These are phyloP conservation scores for Rotaria socialis DNA, from an alignment of 2,888 invertebrate species.

Conservation along the genomic window DNA sequence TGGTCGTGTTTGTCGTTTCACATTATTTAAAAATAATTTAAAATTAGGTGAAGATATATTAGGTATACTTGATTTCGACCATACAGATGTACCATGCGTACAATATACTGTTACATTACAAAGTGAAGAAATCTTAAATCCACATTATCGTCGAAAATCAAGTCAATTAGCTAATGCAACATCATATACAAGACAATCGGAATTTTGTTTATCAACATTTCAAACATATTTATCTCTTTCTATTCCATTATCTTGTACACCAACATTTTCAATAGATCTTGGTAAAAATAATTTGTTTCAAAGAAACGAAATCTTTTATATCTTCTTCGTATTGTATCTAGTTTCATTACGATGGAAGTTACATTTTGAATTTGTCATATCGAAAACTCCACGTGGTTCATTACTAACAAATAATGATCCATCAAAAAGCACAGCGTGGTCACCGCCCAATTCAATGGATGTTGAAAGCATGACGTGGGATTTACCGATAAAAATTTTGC, in stretches of 20 bases:
- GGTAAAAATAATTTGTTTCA: slow-evolving; percentile 61
- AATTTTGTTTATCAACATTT: slow-evolving; percentile 76
- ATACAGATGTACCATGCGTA: slow-evolving; percentile 81
- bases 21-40: slow-evolving; percentile 87
- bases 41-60: slow-evolving; percentile 95
- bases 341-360: slow-evolving; percentile 85
- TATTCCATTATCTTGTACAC: slow-evolving; percentile 87
- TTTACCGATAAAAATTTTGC: slow-evolving; percentile 84
- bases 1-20: slow-evolving; percentile 87
- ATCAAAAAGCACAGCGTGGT: slow-evolving; percentile 67
- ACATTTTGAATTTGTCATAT: slow-evolving; percentile 84
- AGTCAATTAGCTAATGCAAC: slow-evolving; percentile 61
- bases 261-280: slow-evolving; percentile 85
- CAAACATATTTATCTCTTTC: slow-evolving; percentile 85
- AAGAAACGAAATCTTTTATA: too few relatives aligned
- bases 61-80: slow-evolving; percentile 87
- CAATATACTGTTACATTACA: slow-evolving; percentile 88
- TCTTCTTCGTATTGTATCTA: slow-evolving; percentile 56
- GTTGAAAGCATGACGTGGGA: slow-evolving; percentile 99
- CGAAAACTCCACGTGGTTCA: slow-evolving; percentile 46
- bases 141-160: slow-evolving; percentile 61
- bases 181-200: slow-evolving; percentile 83
- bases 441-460: slow-evolving; percentile 76
- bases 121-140: slow-evolving; percentile 73
- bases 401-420: slow-evolving; percentile 60